These are phyloP conservation scores for Trypoxylus dichotomus DNA, from an alignment of 1,140 invertebrate species.

Conservation along the genomic window DNA sequence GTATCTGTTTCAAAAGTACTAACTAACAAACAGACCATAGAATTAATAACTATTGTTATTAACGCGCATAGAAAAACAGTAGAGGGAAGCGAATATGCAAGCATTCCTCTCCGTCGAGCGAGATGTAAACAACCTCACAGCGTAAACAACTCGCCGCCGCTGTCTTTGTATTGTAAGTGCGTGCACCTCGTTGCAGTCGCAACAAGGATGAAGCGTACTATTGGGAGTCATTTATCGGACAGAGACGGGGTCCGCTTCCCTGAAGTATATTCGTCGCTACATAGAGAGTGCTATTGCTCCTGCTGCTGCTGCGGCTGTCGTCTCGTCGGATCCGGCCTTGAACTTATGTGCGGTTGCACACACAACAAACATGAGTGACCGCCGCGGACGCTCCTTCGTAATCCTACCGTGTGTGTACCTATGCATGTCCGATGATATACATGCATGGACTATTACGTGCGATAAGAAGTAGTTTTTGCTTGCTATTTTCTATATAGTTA, in stretches of 20 bases:
- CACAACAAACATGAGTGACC: neutral
- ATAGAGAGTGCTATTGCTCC: neutral
- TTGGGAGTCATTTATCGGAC: neutral
- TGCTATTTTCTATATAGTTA: too few species aligned
- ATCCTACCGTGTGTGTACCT: neutral
- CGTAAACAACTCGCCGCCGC: neutral
- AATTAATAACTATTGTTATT: too few species aligned
- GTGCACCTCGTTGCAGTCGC: neutral
- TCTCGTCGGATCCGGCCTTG: neutral
- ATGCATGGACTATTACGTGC: too few species aligned
- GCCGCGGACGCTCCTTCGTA: neutral
- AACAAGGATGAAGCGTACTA: neutral
- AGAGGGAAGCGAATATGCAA: neutral
- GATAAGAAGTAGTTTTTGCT: too few species aligned
- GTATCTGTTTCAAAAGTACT: too few species aligned
- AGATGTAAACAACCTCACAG: neutral
- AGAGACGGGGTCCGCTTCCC: too few species aligned
- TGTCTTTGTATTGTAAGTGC: neutral
- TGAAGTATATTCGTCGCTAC: neutral
- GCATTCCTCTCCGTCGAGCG: neutral
- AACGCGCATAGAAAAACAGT: neutral
- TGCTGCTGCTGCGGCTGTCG: neutral
- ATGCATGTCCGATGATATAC: too few species aligned
- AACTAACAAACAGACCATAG: too few species aligned
- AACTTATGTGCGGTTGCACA: neutral